Evolutionary conservation across 1,140 invertebrate genomes (phyloP).

Genomic region (Teleopsis dalmanni): DNA sequence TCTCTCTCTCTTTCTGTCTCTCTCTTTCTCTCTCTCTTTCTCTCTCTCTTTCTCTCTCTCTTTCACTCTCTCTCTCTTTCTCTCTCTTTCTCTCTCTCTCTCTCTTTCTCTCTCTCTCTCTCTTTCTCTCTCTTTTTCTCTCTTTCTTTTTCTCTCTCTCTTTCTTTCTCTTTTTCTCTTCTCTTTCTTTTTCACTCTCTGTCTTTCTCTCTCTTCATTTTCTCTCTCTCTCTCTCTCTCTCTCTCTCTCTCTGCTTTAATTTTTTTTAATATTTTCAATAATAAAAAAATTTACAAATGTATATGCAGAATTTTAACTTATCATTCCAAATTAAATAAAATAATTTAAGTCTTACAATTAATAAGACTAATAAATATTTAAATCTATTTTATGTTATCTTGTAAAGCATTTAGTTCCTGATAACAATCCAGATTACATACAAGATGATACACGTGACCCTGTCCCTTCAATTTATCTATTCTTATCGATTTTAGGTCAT

Average conservation of each 20-base stretch:
- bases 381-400: too few relatives aligned
- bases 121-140: neutral
- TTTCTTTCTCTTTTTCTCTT: neutral
- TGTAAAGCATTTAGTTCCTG: too few relatives aligned
- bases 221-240: neutral
- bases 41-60: neutral
- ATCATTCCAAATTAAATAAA: too few relatives aligned
- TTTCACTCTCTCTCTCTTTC: too few relatives aligned
- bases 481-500: too few relatives aligned
- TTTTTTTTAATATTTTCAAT: neutral
- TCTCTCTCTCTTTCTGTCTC: neutral
- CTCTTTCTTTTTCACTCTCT: neutral
- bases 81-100: neutral
- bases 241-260: neutral
- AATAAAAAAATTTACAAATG: neutral
- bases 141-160: neutral
- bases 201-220: neutral
- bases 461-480: too few relatives aligned
- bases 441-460: too few relatives aligned
- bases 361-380: too few relatives aligned
- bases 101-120: neutral
- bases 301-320: too few relatives aligned
- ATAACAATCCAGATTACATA: too few relatives aligned
- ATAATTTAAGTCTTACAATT: too few relatives aligned
- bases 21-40: neutral